Conservation (phyloP, 2,888 invertebrate genomes). For the Argyresthia albistria region DNA sequence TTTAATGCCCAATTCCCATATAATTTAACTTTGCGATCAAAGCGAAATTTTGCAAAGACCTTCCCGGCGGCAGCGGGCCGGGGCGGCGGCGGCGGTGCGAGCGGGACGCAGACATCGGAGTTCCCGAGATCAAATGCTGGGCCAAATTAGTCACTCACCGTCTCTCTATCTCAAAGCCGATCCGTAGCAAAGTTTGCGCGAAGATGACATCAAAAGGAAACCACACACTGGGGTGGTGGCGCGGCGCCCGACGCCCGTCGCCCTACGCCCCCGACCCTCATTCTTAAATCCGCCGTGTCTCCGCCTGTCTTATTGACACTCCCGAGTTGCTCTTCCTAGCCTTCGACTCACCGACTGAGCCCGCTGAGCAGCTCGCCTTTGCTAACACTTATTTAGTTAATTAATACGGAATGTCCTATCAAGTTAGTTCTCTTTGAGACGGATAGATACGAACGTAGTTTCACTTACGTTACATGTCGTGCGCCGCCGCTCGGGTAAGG, state of each 20-base stretch:
- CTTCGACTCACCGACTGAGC: conserved; percentile 28
- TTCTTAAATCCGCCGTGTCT: conserved; percentile 64
- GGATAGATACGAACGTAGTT: background rate
- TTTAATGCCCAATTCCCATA: conserved; percentile 73
- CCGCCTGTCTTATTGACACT: conserved; percentile 69
- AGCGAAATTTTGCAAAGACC: conserved; percentile 72
- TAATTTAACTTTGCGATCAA: conserved; percentile 74
- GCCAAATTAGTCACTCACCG: conserved; percentile 74
- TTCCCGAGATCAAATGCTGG: conserved; percentile 71
- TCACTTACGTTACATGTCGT: background rate
- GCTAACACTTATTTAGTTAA: conserved; percentile 68
- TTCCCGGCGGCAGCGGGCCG: conserved; percentile 54
- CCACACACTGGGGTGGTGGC: conserved; percentile 69
- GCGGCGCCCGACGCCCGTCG: conserved; percentile 25
- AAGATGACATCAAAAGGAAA: conserved; percentile 74
- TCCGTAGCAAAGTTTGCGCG: conserved; percentile 73
- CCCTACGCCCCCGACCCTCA: conserved; percentile 47
- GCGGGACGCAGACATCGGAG: conserved; percentile 57
- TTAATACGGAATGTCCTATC: conserved; percentile 70
- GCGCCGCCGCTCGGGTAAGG: background rate
- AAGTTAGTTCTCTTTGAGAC: conserved; percentile 34
- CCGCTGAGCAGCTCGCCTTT: conserved; percentile 44
- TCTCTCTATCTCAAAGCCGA: conserved; percentile 74
- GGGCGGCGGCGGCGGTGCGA: conserved; percentile 47
- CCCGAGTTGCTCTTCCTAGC: conserved; percentile 39